Percentiles rank a stretch among this genome's conserved stretches.
phyloP scores from a whole-genome alignment of 2,113 vertebrate species.

The Calcarius ornatus region DNA sequence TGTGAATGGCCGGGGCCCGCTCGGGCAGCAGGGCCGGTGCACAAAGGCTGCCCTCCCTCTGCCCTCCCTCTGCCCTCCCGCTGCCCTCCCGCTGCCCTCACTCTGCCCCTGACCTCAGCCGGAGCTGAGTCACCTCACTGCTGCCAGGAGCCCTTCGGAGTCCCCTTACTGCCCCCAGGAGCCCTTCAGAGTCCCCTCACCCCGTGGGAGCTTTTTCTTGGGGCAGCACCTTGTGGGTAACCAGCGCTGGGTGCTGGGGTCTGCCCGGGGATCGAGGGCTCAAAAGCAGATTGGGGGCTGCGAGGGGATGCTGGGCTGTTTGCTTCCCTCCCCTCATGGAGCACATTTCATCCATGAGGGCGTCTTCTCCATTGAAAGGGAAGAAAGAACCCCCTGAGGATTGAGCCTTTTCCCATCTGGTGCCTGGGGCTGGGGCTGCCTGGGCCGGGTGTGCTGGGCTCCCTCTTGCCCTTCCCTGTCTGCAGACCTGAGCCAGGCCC shows the following conservation, averaged over 20 bases:
- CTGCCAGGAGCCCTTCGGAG: rapidly evolving
- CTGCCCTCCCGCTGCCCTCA: not conserved
- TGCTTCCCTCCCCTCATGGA: not conserved
- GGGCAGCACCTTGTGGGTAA: not conserved
- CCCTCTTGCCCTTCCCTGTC: not conserved
- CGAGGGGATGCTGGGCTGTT: rapidly evolving
- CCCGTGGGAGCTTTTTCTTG: not conserved
- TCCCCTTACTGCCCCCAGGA: rapidly evolving
- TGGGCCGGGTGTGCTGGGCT: rapidly evolving
- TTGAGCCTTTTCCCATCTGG: not conserved
- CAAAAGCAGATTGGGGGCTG: not conserved
- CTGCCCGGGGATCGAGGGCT: not conserved
- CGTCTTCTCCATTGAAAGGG: not conserved
- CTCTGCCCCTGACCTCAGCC: not conserved
- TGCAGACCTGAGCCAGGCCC: rapidly evolving
- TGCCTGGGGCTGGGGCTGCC: no score
- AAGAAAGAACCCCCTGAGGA: not conserved
- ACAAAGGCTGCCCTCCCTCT: not conserved
- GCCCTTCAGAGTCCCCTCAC: rapidly evolving
- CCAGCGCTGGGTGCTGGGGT: not conserved
- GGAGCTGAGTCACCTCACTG: not conserved
- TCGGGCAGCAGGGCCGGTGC: not conserved
- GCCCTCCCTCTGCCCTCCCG: not conserved
- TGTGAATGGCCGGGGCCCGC: not conserved
- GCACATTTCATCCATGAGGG: not conserved